Percentiles rank a stretch among this genome's conserved stretches.
Evolutionary conservation across 2,888 invertebrate genomes (phyloP).

Genomic region (Urechis unicinctus): DNA sequence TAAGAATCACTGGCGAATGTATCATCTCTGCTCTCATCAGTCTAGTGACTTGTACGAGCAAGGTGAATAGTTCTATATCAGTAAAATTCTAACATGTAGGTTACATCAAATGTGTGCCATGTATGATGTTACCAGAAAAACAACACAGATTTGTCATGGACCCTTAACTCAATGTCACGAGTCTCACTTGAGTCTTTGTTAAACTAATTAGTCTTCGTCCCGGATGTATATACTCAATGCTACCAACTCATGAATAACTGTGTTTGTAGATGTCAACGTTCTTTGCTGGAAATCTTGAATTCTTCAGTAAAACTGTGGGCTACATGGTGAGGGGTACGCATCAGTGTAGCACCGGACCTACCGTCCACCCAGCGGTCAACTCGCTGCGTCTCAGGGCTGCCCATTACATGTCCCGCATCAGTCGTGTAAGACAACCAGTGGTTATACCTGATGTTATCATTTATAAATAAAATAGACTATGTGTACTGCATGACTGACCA

Average conservation of each 20-base stretch:
- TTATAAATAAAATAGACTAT: no score
- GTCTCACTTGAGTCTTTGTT: no score
- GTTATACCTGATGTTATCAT: no score
- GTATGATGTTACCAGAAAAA: no score
- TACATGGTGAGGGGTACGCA: constrained; percentile 9
- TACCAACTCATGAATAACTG: no score
- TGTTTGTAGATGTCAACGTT: constrained; percentile 39
- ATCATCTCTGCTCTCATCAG: constrained; percentile 50
- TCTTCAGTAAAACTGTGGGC: constrained; percentile 32
- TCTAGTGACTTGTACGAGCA: constrained; percentile 45
- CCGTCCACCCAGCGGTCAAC: constrained; percentile 39
- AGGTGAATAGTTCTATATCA: constrained; percentile 27
- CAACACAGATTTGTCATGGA: no score
- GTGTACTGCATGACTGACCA: no score
- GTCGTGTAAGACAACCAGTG: constrained; percentile 29
- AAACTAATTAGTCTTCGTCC: no score
- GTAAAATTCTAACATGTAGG: no score
- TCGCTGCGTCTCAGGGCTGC: constrained; percentile 40
- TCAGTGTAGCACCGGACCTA: constrained; percentile 18
- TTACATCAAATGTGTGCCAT: no score
- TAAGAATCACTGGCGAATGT: constrained; percentile 53
- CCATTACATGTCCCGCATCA: constrained; percentile 36
- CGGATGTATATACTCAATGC: no score
- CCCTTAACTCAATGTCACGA: no score
- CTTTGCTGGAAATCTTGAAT: constrained; percentile 38